Conservation (phyloP, 2,797 vertebrate species). For the Sebastes kiyomatsui region DNA sequence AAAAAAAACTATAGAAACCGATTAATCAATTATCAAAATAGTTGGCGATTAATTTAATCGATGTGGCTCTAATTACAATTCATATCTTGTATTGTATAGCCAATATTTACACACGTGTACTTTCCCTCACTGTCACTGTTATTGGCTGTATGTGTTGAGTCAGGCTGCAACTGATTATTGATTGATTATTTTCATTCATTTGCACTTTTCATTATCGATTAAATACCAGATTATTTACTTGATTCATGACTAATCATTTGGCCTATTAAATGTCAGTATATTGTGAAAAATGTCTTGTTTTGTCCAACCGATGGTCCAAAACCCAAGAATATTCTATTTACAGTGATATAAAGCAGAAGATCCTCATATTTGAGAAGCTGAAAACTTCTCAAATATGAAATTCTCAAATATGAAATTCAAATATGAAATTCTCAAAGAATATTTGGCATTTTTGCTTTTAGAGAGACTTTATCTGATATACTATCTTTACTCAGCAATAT, state of each 20-base stretch:
- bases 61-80: neutral
- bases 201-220: neutral
- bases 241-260: neutral
- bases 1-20: too few species aligned
- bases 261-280: neutral
- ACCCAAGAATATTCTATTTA: neutral
- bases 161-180: neutral
- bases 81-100: neutral
- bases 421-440: neutral
- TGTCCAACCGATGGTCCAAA: neutral
- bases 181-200: neutral
- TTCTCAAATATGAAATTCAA: too few species aligned
- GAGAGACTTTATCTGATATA: neutral
- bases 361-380: neutral
- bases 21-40: too few species aligned
- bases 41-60: too few species aligned
- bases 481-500: neutral
- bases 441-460: neutral
- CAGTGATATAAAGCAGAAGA: neutral
- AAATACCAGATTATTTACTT: neutral
- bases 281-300: neutral
- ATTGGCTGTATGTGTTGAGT: neutral
- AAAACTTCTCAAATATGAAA: neutral
- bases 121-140: neutral
- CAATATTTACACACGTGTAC: neutral